Evolutionary conservation across 2,797 vertebrate genomes (phyloP), one percentile per base, ranked within the genome.

Genomic region (Thunnus albacares): DNA sequence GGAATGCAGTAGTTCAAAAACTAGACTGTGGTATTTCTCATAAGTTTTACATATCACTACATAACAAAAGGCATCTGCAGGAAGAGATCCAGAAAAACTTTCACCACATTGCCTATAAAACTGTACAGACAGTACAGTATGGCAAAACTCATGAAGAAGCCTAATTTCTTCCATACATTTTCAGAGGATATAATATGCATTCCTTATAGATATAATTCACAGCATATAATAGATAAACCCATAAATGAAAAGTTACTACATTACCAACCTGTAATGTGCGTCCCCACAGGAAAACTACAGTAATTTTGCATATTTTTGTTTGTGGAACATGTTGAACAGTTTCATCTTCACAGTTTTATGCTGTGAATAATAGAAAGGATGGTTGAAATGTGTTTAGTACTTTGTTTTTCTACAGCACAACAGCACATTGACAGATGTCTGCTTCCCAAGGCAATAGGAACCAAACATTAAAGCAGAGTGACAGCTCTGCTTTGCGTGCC

Each of bases 401-500:
- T 66, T 72, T 1, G 53, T 67, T 80, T 79, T 69, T 53, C 60
- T 66, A 56, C 33, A 77, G 76, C 62, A 82, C 41, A 53, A 26
- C 70, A 78, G 41, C 80, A 71, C 81, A 71, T 17, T 82, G 86
- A 81, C 85, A 87, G 88, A 89, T 81, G 85, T 82, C 74, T 75
- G 59, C 61, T 51, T 86, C 88, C 88, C 3, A 55, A n/a, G 75
- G 91, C 86, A 58, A 47, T 47, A 56, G n/a, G 81, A 76, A 75
- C 35, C 55, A 71, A 74, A 93, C 75, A 82, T 73, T 90, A 79
- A 93, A 81, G 69, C 71, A 78, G 81, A 72, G 74, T 88, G 92
- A 94, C 90, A 90, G 84, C 77, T 81, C 77, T 83, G 87, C 90
- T 87, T 88, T 75, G 83, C 84, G 85, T 83, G 89, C 88, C 92